These are phyloP conservation scores for Caenorhabditis sulstoni DNA, from an alignment of 2,888 invertebrate genomes.

Conservation along the genomic window DNA sequence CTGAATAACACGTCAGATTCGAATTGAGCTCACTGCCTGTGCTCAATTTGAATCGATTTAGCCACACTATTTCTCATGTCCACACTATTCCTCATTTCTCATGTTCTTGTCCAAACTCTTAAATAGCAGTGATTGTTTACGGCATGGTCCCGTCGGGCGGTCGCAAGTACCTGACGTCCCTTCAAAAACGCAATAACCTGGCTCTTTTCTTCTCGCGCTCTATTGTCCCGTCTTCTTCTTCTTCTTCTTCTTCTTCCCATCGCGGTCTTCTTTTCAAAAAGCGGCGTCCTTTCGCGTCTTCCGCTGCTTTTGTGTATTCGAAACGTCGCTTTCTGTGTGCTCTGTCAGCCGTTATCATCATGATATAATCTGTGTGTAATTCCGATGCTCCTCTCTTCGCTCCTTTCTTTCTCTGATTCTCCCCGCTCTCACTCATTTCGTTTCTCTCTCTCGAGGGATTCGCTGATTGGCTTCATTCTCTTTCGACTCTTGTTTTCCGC, in stretches of 20 bases:
- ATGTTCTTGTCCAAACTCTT: too few species aligned
- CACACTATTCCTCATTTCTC: too few species aligned
- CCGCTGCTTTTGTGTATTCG: background rate
- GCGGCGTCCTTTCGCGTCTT: background rate
- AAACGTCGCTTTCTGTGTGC: constrained; percentile 14
- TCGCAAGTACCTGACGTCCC: background rate
- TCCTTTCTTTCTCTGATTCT: constrained; percentile 11
- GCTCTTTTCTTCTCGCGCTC: constrained; percentile 24
- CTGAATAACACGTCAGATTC: constrained; percentile 12
- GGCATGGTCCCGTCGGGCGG: background rate
- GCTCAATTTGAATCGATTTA: too few species aligned
- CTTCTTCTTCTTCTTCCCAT: constrained; percentile 21
- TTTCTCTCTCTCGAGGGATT: constrained; percentile 52
- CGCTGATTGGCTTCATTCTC: constrained; percentile 42
- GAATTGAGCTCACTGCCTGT: too few species aligned
- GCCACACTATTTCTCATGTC: too few species aligned
- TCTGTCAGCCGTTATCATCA: constrained; percentile 46
- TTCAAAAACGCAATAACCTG: constrained; percentile 25
- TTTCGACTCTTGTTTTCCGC: constrained; percentile 3
- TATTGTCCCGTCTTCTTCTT: constrained; percentile 9
- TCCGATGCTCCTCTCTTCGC: constrained; percentile 33
- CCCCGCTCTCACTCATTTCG: constrained; percentile 11
- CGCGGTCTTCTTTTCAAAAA: too few species aligned
- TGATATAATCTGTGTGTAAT: constrained; percentile 51
- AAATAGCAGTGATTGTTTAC: too few species aligned